A percentile compares a stretch with the other conserved stretches of the same genome.
These are phyloP conservation scores for Grapholita molesta DNA, from an alignment of 1,140 invertebrate species.

Conservation along the genomic window DNA sequence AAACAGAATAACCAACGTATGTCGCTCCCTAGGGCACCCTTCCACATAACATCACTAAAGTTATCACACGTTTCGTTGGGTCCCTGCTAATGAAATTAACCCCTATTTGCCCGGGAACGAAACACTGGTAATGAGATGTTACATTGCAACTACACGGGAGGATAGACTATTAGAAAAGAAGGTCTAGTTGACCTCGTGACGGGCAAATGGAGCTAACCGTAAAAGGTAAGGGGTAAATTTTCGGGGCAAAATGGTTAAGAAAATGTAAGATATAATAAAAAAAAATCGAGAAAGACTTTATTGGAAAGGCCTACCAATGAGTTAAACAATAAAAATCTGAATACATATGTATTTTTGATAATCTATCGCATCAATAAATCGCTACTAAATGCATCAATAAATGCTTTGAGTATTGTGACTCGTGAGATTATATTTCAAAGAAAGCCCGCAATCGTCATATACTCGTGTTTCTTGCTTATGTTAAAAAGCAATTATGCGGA, in stretches of 20 bases:
- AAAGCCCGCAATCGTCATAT: no score
- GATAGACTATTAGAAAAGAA: slow-evolving; percentile 44
- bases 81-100: slow-evolving; percentile 74
- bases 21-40: slow-evolving; percentile 52
- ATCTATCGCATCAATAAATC: no score
- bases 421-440: no score
- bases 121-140: slow-evolving; percentile 70
- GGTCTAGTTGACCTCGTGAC: slow-evolving; percentile 27
- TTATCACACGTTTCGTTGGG: slow-evolving; percentile 76
- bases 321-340: neutral
- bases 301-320: no score
- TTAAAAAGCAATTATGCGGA: no score
- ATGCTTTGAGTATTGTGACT: no score
- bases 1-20: slow-evolving; percentile 3
- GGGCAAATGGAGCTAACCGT: slow-evolving; percentile 1
- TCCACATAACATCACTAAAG: slow-evolving; percentile 71
- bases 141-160: slow-evolving; percentile 50
- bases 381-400: no score
- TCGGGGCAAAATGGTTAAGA: neutral
- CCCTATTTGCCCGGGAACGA: slow-evolving; percentile 59
- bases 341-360: no score
- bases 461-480: no score
- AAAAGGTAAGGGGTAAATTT: neutral
- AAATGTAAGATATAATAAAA: neutral
- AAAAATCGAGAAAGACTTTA: neutral